phyloP scores from a whole-genome alignment of 2,797 vertebrate species.

The Rhynchonycteris naso region DNA sequence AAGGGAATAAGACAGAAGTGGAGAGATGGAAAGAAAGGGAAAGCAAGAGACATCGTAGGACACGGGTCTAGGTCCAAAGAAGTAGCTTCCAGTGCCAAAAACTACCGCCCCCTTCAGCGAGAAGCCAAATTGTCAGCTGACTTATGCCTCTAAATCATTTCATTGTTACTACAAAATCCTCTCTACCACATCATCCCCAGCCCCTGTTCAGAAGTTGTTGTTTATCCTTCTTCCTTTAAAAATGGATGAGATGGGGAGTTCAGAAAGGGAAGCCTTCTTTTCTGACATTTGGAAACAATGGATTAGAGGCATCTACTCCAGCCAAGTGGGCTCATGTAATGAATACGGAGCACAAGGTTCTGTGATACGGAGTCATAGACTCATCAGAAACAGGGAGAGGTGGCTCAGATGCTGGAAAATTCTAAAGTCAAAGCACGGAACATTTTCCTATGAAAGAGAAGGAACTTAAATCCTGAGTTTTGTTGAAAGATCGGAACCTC shows the following conservation, averaged over 20 bases:
- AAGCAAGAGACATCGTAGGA: not conserved
- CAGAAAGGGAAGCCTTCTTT: not conserved
- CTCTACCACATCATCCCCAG: not conserved
- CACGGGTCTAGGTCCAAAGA: not conserved
- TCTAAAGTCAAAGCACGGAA: not conserved
- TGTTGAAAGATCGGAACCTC: not conserved
- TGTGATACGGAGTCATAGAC: not conserved
- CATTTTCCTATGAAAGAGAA: not conserved
- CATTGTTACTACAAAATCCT: not conserved
- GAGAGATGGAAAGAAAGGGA: conserved; percentile 14
- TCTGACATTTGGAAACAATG: not conserved
- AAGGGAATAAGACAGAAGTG: conserved; percentile 14
- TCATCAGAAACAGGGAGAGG: not conserved
- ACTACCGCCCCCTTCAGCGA: rapidly evolving
- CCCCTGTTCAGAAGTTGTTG: not conserved
- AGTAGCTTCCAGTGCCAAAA: not conserved
- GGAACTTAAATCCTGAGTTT: not conserved
- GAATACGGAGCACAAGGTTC: not conserved
- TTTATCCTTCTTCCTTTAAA: not conserved
- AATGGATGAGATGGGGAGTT: not conserved
- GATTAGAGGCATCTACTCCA: not conserved
- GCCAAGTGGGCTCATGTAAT: not conserved
- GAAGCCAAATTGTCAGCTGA: not conserved
- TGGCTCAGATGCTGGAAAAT: not conserved
- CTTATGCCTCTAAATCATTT: not conserved